Conservation (phyloP, 2,888 invertebrate genomes). For the Camponotus fellah region DNA sequence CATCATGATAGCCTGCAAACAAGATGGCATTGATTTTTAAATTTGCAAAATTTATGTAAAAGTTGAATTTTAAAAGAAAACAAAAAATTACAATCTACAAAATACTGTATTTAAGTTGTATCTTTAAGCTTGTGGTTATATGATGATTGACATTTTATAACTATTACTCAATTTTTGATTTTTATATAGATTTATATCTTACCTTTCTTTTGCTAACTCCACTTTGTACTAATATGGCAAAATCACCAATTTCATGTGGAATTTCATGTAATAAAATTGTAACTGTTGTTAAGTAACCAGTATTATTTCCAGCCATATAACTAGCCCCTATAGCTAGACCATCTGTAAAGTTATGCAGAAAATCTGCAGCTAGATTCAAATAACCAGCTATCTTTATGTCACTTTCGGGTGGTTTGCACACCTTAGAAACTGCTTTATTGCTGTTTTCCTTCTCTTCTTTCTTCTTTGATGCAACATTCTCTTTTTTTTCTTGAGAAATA, state of each 20-base stretch:
- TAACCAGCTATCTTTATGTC: slow-evolving; percentile 96
- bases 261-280: slow-evolving; percentile 99
- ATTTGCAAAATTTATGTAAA: not conserved
- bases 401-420: slow-evolving; percentile 76
- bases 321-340: slow-evolving; percentile 99
- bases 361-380: slow-evolving; percentile 98
- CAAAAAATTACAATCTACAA: not conserved
- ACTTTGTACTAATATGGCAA: slow-evolving; percentile 99
- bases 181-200: slow-evolving; percentile 49
- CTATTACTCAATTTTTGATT: not conserved
- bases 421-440: slow-evolving; percentile 51
- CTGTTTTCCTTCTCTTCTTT: slow-evolving; percentile 59
- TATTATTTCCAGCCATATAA: slow-evolving; percentile 95
- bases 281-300: slow-evolving; percentile 96
- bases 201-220: slow-evolving; percentile 96
- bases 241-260: slow-evolving; percentile 99
- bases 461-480: slow-evolving; percentile 69
- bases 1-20: slow-evolving; percentile 93
- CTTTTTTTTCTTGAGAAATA: slow-evolving; percentile 71
- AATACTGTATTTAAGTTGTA: not conserved
- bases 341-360: slow-evolving; percentile 99
- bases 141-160: not conserved
- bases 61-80: not conserved
- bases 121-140: not conserved
- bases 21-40: slow-evolving; percentile 19